phyloP scores from a whole-genome alignment of 2,888 invertebrate species.

The Microdon myrmicae region DNA sequence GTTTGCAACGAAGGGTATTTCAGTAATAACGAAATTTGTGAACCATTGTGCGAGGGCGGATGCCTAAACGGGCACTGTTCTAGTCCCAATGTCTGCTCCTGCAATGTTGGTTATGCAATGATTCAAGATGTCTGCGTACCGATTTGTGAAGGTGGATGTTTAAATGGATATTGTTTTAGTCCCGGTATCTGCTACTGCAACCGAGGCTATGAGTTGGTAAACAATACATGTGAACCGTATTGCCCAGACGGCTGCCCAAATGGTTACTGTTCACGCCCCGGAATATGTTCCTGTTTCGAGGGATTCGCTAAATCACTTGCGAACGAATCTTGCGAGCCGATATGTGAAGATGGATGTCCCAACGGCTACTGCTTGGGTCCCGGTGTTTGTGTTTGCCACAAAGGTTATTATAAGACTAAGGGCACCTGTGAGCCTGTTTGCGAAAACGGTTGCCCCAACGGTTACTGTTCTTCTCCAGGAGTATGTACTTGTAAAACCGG shows the following conservation, averaged over 20 bases:
- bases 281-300: constrained; percentile 30
- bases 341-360: constrained; percentile 57
- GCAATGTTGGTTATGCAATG: constrained; percentile 52
- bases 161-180: constrained; percentile 60
- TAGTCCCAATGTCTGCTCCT: constrained; percentile 57
- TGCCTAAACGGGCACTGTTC: constrained; percentile 57
- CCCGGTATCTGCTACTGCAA: constrained; percentile 65
- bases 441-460: constrained; percentile 34
- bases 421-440: constrained; percentile 36
- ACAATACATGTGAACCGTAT: constrained; percentile 34
- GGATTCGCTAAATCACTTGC: constrained; percentile 20
- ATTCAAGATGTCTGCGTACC: constrained; percentile 21
- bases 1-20: constrained; percentile 69
- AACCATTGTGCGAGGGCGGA: constrained; percentile 13
- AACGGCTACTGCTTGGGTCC: constrained; percentile 63
- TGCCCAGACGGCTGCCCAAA: constrained; percentile 39
- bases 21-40: constrained; percentile 10
- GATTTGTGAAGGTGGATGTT: constrained; percentile 31
- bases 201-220: constrained; percentile 52
- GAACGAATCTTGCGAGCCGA: constrained; percentile 37
- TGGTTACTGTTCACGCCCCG: constrained; percentile 51
- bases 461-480: constrained; percentile 57
- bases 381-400: constrained; percentile 62
- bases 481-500: constrained; percentile 61
- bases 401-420: constrained; percentile 46